Percentiles rank a stretch among this genome's conserved stretches.
phyloP scores from a whole-genome alignment of 2,797 vertebrate genomes.

The Harpagifer antarcticus region DNA sequence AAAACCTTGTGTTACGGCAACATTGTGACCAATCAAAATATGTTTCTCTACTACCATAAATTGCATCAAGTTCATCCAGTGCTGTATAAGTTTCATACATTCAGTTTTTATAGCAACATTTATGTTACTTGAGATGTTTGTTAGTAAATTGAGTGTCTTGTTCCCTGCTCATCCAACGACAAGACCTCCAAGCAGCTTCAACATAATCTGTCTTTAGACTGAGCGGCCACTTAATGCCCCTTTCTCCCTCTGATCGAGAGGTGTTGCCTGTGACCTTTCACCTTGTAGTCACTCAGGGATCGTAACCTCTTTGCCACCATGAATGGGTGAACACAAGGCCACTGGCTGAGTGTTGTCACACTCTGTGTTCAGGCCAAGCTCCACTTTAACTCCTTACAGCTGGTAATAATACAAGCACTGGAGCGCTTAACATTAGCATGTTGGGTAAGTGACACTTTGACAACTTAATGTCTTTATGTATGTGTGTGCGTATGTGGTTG shows the following conservation, averaged over 20 bases:
- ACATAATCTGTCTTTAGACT: conserved; percentile 48
- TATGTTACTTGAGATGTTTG: neutral
- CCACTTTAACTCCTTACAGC: conserved; percentile 68
- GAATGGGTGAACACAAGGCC: conserved; percentile 74
- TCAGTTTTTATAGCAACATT: neutral
- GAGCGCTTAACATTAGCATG: conserved; percentile 60
- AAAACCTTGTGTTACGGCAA: conserved; percentile 34
- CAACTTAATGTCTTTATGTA: conserved; percentile 66
- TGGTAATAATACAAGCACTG: conserved; percentile 69
- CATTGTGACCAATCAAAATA: conserved; percentile 49
- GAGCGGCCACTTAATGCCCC: conserved; percentile 50
- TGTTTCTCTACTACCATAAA: conserved; percentile 8
- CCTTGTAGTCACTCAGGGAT: conserved; percentile 66
- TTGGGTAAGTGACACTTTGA: conserved; percentile 76
- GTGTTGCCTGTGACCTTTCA: conserved; percentile 70
- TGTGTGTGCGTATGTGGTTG: conserved; percentile 36
- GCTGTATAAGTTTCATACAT: neutral
- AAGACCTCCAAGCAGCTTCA: conserved; percentile 27
- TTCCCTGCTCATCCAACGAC: conserved; percentile 6
- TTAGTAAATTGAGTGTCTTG: conserved; percentile 11
- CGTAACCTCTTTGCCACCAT: conserved; percentile 67
- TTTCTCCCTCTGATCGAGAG: conserved; percentile 51
- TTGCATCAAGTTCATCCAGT: conserved; percentile 4
- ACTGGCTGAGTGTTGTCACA: conserved; percentile 68
- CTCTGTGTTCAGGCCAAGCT: conserved; percentile 58